Base-by-base conservation (phyloP, 37 sponge, comb jelly and placozoan genomes). In the Ianthella basta region DNA sequence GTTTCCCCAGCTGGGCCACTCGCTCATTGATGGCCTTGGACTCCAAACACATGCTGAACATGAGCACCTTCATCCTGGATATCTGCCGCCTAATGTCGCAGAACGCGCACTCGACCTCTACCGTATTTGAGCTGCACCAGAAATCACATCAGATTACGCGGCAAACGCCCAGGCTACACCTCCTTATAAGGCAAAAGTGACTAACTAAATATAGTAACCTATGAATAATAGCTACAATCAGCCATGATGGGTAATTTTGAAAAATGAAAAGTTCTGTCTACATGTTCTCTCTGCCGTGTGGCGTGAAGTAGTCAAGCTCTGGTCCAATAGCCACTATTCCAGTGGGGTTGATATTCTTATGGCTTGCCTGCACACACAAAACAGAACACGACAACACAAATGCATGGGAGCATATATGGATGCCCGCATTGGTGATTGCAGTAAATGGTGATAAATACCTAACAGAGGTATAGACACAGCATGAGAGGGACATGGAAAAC, bases 301-400 rank as follows among this genome's bases (percentile, higher is more conserved):
- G 93, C 0, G 65, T 27, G 72, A 54, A 83, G 86, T 89, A 95
- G 88, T 95, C 91, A 5, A 97, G 38, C 27, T 88, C 89, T 55
- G 97, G 97, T 37, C 97, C 97, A 81, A 91, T 91, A 59, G 96
- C 91, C 32, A 95, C 96, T 55, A 97, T 92, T 0, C 93, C 93
- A 56, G 86, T 63, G 21, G 93, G 96, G 64, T 97, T 97, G 63
- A 92, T 85, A 0, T 89, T 29, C 8, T 1, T 24, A 29, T 90
- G 94, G 66, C 84, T 86, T 34, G 61, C 89, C 92, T 94, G 44
- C 36, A 86, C 18, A 12, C 23, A n/a, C 72, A 68, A 68, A 32
- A 24, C 15, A 30, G 30, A 32, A 68, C 14, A n/a, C n/a, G n/a
- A n/a, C n/a, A n/a, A n/a, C n/a, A n/a, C n/a, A n/a, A n/a, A n/a